Percentiles rank a stretch among this genome's conserved stretches.
Conservation (phyloP, 2,113 vertebrate species). For the Prochilodus magdalenae region DNA sequence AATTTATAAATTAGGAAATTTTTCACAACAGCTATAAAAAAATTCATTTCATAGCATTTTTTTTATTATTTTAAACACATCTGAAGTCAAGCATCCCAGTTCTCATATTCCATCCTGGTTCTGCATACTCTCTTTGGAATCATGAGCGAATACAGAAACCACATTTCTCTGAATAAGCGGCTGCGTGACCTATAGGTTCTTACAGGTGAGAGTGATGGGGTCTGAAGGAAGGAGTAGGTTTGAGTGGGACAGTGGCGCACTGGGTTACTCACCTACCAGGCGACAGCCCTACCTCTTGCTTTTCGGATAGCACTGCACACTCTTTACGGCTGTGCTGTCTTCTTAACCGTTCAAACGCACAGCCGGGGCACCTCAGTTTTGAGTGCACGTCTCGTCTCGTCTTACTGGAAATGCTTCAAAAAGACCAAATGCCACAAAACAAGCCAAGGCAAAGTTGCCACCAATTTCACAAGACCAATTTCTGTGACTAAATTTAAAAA, state of each 20-base stretch:
- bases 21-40: background rate
- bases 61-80: no score
- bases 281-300: conserved; percentile 46
- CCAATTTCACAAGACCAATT: background rate
- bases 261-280: conserved; percentile 63
- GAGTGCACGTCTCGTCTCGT: conserved; percentile 49
- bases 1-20: background rate
- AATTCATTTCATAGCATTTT: background rate
- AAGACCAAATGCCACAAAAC: conserved; percentile 62
- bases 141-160: background rate
- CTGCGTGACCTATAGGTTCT: background rate
- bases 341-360: conserved; percentile 52
- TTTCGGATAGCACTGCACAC: conserved; percentile 49
- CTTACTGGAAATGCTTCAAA: conserved; percentile 61
- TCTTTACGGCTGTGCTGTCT: conserved; percentile 48
- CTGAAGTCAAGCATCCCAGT: background rate
- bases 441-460: conserved; percentile 55
- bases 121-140: background rate
- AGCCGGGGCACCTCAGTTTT: conserved; percentile 51
- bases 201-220: conserved; percentile 4
- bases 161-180: background rate
- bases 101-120: background rate
- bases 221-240: conserved; percentile 32
- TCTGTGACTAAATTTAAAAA: background rate
- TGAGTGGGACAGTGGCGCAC: conserved; percentile 44